These are phyloP conservation scores for Ptychobarbus kaznakovi DNA, from an alignment of 2,797 vertebrate species.

Conservation along the genomic window DNA sequence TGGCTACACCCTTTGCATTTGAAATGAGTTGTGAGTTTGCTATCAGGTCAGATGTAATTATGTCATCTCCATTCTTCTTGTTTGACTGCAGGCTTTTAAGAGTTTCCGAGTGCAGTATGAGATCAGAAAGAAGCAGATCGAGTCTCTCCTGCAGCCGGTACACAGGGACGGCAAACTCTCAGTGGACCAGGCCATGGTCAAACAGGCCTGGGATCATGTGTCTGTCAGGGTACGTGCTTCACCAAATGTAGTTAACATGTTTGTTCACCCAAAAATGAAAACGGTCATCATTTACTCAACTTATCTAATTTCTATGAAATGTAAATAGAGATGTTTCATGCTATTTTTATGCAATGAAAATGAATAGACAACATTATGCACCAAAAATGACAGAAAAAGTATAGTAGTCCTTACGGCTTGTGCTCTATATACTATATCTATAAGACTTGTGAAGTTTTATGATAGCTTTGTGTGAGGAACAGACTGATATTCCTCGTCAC, in stretches of 20 bases:
- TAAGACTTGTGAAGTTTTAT: background rate
- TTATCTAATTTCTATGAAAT: background rate
- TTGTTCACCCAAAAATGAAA: background rate
- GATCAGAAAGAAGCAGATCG: slow-evolving; percentile 90
- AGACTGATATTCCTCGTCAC: background rate
- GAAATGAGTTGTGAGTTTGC: background rate
- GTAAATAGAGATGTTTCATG: background rate
- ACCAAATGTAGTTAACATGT: background rate
- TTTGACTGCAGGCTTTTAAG: slow-evolving; percentile 85
- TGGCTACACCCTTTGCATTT: background rate
- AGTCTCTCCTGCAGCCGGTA: slow-evolving; percentile 85
- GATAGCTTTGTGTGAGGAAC: background rate
- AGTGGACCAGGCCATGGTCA: slow-evolving; percentile 94
- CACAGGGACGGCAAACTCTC: slow-evolving; percentile 92
- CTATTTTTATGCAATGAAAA: background rate
- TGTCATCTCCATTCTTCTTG: background rate
- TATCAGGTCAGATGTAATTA: background rate
- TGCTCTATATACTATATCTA: too few relatives aligned
- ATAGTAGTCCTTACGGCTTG: background rate
- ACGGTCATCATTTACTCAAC: background rate
- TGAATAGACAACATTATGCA: background rate
- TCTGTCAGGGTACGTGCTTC: slow-evolving; percentile 84
- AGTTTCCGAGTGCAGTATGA: slow-evolving; percentile 93
- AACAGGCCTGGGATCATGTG: slow-evolving; percentile 94
- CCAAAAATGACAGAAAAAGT: background rate